These are phyloP conservation scores for Thunnus thynnus DNA, from an alignment of 2,113 vertebrate species.

Conservation along the genomic window DNA sequence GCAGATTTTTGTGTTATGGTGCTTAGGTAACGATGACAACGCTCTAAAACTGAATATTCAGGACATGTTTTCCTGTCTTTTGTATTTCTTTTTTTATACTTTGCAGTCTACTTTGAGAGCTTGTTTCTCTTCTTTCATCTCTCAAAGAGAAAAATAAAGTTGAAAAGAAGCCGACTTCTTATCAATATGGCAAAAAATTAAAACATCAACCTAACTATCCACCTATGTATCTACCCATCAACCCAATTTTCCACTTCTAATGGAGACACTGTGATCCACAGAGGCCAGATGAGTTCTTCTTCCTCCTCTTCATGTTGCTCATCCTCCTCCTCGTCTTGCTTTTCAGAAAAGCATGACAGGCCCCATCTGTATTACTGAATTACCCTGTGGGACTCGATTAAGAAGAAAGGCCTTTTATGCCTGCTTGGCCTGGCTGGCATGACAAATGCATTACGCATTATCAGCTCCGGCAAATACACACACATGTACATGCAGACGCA, in stretches of 20 bases:
- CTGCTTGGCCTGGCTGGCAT: constrained; percentile 58
- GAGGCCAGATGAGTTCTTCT: constrained; percentile 47
- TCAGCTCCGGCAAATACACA: constrained; percentile 32
- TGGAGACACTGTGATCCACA: constrained; percentile 40
- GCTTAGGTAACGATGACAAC: constrained; percentile 22
- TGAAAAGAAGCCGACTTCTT: constrained; percentile 16
- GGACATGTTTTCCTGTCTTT: neutral
- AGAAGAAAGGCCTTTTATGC: constrained; percentile 65
- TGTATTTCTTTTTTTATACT: neutral
- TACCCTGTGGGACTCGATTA: constrained; percentile 61
- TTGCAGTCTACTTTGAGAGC: neutral
- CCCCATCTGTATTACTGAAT: constrained; percentile 74
- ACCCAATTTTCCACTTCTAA: constrained; percentile 45
- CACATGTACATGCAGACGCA: constrained; percentile 13
- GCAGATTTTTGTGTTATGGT: constrained; percentile 21
- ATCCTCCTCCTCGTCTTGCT: constrained; percentile 45
- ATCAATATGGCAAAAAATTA: constrained; percentile 9
- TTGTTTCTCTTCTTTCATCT: constrained; percentile 28
- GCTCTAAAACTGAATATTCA: constrained; percentile 26
- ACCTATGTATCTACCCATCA: constrained; percentile 5
- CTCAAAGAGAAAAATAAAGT: constrained; percentile 12
- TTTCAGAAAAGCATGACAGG: constrained; percentile 64
- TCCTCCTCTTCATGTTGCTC: constrained; percentile 47
- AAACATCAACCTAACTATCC: neutral
- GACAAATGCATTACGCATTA: constrained; percentile 63